phyloP scores from a whole-genome alignment of 2,113 vertebrate species.

The Prietella phreatophila region DNA sequence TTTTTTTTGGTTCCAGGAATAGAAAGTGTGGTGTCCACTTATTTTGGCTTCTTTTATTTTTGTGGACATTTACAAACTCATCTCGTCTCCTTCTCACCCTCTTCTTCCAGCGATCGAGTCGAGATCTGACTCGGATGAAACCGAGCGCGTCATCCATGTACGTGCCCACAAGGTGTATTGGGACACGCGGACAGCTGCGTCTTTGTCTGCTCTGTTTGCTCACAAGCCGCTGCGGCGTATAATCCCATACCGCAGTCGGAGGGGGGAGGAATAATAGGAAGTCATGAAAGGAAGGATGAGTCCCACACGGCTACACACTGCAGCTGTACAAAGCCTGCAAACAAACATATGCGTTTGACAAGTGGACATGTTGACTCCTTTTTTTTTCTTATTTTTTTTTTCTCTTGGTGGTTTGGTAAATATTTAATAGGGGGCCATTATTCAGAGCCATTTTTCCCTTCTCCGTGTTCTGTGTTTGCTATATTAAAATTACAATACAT shows the following conservation, averaged over 20 bases:
- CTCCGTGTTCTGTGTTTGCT: slow-evolving; percentile 6
- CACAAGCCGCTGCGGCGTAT: slow-evolving; percentile 75
- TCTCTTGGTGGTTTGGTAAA: slow-evolving; percentile 41
- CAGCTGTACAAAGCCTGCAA: slow-evolving; percentile 49
- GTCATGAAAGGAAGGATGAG: slow-evolving; percentile 46
- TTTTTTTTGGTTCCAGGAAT: slow-evolving; percentile 37
- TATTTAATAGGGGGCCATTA: slow-evolving; percentile 44
- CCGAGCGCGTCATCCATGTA: slow-evolving; percentile 69
- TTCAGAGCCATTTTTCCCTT: slow-evolving; percentile 25
- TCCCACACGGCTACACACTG: slow-evolving; percentile 43
- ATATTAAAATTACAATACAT: slow-evolving; percentile 23
- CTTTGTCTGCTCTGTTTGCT: slow-evolving; percentile 79
- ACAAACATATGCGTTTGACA: slow-evolving; percentile 45
- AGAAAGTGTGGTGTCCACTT: slow-evolving; percentile 35
- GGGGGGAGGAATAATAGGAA: slow-evolving; percentile 52
- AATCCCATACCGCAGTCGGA: too few species aligned
- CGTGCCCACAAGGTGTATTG: slow-evolving; percentile 75
- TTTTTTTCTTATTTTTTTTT: slow-evolving; percentile 24
- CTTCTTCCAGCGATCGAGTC: not conserved
- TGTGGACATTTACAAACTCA: slow-evolving; percentile 26
- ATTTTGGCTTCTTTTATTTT: slow-evolving; percentile 36
- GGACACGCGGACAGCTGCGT: slow-evolving; percentile 79
- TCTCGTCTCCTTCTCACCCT: not conserved
- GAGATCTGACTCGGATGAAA: not conserved
- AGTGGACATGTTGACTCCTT: slow-evolving; percentile 43